phyloP scores from a whole-genome alignment of 2,888 invertebrate species.

The Falcaria lacertinaria region DNA sequence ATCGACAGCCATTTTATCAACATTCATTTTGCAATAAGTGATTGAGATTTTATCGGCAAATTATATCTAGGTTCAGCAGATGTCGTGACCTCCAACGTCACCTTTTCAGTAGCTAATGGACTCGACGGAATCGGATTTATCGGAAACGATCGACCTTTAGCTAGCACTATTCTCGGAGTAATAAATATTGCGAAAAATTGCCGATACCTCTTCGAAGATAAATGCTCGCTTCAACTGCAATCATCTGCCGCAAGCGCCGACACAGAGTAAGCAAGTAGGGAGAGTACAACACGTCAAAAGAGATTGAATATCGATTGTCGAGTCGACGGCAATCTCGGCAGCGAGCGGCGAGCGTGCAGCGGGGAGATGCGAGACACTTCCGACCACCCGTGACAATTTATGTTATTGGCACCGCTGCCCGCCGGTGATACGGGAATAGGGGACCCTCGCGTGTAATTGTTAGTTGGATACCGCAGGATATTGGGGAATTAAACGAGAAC shows the following conservation, averaged over 20 bases:
- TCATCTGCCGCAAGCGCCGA: slow-evolving; percentile 64
- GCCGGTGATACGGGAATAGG: slow-evolving; percentile 65
- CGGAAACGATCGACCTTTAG: neutral
- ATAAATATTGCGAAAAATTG: slow-evolving; percentile 25
- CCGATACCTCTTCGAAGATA: slow-evolving; percentile 45
- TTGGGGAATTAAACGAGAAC: slow-evolving; percentile 72
- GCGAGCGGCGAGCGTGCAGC: slow-evolving; percentile 18
- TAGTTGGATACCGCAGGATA: slow-evolving; percentile 73
- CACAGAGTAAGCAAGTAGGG: slow-evolving; percentile 71
- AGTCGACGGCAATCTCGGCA: slow-evolving; percentile 67
- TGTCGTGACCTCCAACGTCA: slow-evolving; percentile 12
- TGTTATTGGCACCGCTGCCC: slow-evolving; percentile 72
- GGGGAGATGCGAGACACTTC: slow-evolving; percentile 43
- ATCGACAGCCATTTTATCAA: neutral
- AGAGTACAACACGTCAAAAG: slow-evolving; percentile 72
- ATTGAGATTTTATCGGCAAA: slow-evolving; percentile 16
- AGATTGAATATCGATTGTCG: slow-evolving; percentile 79
- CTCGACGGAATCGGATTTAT: slow-evolving; percentile 1
- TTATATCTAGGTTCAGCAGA: slow-evolving; percentile 14
- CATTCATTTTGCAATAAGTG: slow-evolving; percentile 15
- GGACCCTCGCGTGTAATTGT: slow-evolving; percentile 75
- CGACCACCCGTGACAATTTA: slow-evolving; percentile 74
- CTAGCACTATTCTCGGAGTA: slow-evolving; percentile 9
- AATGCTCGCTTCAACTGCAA: slow-evolving; percentile 53
- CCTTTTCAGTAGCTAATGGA: slow-evolving; percentile 6